Evolutionary conservation across 2,888 invertebrate genomes (phyloP).

Genomic region (Athalia rosae): DNA sequence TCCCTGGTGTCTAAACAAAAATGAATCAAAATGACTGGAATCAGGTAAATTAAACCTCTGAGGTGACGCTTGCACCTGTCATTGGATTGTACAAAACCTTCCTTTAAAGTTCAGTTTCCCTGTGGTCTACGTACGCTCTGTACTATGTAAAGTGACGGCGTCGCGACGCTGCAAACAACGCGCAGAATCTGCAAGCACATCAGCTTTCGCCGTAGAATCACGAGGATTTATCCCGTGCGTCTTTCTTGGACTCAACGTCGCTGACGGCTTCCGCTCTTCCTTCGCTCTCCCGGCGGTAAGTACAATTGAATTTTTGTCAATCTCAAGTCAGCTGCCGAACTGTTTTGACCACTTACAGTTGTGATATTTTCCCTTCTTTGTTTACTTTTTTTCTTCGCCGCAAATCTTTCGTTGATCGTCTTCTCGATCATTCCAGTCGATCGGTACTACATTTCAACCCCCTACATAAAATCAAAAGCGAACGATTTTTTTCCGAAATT

Average conservation of each 20-base stretch:
- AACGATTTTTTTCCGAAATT: neutral
- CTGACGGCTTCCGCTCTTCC: conserved; percentile 19
- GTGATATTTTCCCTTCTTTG: neutral
- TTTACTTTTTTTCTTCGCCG: too few relatives aligned
- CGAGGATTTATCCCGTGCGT: conserved; percentile 24
- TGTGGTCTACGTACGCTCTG: too few relatives aligned
- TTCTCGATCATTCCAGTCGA: too few relatives aligned
- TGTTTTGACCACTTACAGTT: neutral
- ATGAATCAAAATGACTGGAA: neutral
- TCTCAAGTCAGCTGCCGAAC: neutral
- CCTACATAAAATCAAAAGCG: neutral
- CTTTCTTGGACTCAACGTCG: conserved; percentile 25
- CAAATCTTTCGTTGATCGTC: too few relatives aligned
- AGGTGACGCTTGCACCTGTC: conserved; percentile 15
- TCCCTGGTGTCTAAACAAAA: too few relatives aligned
- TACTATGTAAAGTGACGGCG: conserved; percentile 20
- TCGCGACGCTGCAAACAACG: conserved; percentile 24
- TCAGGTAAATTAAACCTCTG: neutral
- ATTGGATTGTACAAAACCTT: neutral
- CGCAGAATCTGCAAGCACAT: conserved; percentile 39
- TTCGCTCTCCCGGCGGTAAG: conserved; percentile 19
- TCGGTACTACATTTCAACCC: neutral
- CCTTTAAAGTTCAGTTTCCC: too few relatives aligned
- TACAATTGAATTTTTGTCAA: neutral
- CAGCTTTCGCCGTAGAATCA: conserved; percentile 1